Percentiles rank a stretch among this genome's conserved stretches.
phyloP scores from a whole-genome alignment of 2,888 invertebrate genomes.

The Drosophila yooni region DNA sequence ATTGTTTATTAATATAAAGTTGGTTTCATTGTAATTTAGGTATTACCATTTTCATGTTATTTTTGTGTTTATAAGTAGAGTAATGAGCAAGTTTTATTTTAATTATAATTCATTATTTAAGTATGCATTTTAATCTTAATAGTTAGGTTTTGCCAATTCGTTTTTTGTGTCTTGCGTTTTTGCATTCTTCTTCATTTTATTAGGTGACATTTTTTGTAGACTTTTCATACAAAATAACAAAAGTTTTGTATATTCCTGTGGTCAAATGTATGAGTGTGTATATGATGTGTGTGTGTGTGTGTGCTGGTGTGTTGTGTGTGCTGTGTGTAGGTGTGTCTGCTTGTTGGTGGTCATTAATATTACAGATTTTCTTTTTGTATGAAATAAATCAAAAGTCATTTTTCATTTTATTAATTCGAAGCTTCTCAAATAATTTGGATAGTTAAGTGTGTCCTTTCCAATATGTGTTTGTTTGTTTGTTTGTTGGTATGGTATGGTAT shows the following conservation, averaged over 20 bases:
- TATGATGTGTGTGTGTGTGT: constrained; percentile 18
- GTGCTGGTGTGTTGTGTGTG: constrained; percentile 26
- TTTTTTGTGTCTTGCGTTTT: constrained; percentile 5
- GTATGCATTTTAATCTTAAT: constrained; percentile 67
- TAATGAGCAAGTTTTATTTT: constrained; percentile 77
- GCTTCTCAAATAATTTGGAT: constrained; percentile 49
- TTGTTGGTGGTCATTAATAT: constrained; percentile 50
- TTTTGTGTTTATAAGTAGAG: constrained; percentile 68
- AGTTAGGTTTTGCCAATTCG: constrained; percentile 50
- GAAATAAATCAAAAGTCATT: constrained; percentile 27
- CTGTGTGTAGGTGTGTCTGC: constrained; percentile 13
- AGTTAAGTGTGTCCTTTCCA: constrained; percentile 33
- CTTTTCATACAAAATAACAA: constrained; percentile 67
- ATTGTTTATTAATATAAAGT: constrained; percentile 59
- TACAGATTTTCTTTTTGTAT: constrained; percentile 33
- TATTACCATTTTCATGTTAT: constrained; percentile 69
- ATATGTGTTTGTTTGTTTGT: constrained; percentile 40
- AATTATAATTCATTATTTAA: constrained; percentile 71
- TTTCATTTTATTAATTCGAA: constrained; percentile 45
- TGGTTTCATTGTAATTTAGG: constrained; percentile 68
- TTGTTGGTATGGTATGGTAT: constrained; percentile 35
- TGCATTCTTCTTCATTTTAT: constrained; percentile 20
- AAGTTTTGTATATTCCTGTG: constrained; percentile 58
- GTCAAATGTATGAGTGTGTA: constrained; percentile 5
- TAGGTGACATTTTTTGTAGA: constrained; percentile 69